These are phyloP conservation scores for Tenthredo mesomela DNA, from an alignment of 2,888 invertebrate species.

Conservation along the genomic window DNA sequence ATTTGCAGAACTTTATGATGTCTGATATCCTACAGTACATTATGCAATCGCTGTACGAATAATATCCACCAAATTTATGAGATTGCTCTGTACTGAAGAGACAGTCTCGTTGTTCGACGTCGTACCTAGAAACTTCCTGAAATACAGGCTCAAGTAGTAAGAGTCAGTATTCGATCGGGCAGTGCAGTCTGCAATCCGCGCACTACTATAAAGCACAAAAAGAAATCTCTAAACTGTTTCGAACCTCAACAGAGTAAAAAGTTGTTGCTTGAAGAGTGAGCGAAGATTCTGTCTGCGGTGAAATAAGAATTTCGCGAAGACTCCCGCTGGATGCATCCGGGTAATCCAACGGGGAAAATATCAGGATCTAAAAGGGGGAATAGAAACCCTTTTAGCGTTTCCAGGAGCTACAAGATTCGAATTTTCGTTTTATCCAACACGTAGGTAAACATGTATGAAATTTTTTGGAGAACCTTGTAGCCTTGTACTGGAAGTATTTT, in stretches of 20 bases:
- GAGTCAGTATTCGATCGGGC: background rate
- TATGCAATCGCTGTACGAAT: conserved; percentile 82
- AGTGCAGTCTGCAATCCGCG: background rate
- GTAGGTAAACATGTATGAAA: background rate
- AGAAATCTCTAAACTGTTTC: background rate
- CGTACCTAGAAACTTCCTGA: conserved; percentile 59
- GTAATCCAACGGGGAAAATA: conserved; percentile 81
- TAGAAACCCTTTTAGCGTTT: background rate
- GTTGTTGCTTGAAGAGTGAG: conserved; percentile 64
- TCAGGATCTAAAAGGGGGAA: conserved; percentile 76
- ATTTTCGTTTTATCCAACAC: background rate
- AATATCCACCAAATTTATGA: conserved; percentile 71
- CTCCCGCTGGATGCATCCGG: conserved; percentile 82
- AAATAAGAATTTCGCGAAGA: conserved; percentile 72
- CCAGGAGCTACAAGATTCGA: background rate
- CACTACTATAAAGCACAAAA: background rate
- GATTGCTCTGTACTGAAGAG: conserved; percentile 62
- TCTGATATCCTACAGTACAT: conserved; percentile 81
- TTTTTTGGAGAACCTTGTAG: conserved; percentile 76
- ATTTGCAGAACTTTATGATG: conserved; percentile 79
- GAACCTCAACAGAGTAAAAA: conserved; percentile 56
- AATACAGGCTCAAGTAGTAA: background rate
- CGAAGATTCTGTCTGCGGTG: conserved; percentile 69
- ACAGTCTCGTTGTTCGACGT: conserved; percentile 59
- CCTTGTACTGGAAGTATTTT: conserved; percentile 79